phyloP scores from a whole-genome alignment of 1,140 invertebrate species.

The Sinella curviseta region DNA sequence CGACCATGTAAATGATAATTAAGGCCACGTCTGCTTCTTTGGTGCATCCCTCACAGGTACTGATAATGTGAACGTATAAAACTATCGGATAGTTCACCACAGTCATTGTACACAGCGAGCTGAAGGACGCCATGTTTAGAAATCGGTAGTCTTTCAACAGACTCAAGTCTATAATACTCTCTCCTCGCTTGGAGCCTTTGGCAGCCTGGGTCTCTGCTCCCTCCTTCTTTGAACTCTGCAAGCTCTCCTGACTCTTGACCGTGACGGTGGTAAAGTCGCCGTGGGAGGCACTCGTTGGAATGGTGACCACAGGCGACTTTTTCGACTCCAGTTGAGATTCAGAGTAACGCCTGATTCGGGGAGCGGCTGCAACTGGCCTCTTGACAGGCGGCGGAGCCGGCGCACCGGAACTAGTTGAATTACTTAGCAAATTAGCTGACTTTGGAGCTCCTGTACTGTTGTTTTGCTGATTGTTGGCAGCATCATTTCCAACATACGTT shows the following conservation, averaged over 20 bases:
- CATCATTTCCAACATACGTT: not conserved
- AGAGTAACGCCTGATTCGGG: not conserved
- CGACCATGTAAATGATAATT: slow-evolving; percentile 30
- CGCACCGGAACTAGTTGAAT: too few species aligned
- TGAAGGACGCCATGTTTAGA: slow-evolving; percentile 33
- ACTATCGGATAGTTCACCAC: slow-evolving; percentile 32
- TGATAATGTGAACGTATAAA: slow-evolving; percentile 32
- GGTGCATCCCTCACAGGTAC: not conserved
- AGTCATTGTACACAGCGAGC: slow-evolving; percentile 11
- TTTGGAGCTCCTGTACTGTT: not conserved
- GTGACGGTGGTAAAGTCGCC: too few species aligned
- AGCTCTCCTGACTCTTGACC: not conserved
- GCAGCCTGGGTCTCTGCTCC: not conserved
- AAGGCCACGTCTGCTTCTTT: slow-evolving; percentile 25
- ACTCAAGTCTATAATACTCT: slow-evolving; percentile 16
- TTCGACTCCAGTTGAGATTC: not conserved
- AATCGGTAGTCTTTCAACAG: slow-evolving; percentile 29
- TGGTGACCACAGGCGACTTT: too few species aligned
- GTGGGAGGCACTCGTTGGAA: too few species aligned
- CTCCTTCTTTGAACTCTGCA: not conserved
- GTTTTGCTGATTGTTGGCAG: not conserved
- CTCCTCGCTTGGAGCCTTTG: not conserved
- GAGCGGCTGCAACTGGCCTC: too few species aligned
- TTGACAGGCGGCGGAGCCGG: too few species aligned
- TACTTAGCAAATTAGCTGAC: too few species aligned